Conservation (phyloP, 2,797 vertebrate species). For the Nothura maculosa region DNA sequence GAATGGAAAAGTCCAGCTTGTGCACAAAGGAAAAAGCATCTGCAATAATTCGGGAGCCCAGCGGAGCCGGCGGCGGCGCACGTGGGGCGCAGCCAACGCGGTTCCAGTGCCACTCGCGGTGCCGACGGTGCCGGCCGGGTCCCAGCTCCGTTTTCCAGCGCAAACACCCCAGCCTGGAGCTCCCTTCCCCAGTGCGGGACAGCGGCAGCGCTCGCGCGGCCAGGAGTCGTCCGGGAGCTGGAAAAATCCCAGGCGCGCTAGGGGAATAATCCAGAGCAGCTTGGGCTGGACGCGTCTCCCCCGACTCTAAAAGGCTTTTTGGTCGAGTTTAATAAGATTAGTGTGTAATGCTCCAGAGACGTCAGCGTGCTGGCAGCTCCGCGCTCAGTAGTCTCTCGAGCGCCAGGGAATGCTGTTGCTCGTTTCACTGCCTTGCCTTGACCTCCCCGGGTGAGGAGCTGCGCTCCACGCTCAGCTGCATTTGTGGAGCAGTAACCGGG, state of each 20-base stretch:
- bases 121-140: neutral
- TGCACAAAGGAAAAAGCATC: neutral
- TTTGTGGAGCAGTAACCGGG: slow-evolving; percentile 30
- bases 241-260: neutral
- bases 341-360: slow-evolving; percentile 21
- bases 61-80: neutral
- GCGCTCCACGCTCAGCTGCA: neutral
- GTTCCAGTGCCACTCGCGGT: neutral
- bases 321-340: slow-evolving; percentile 49
- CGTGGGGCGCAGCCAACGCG: neutral
- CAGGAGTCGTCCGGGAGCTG: neutral
- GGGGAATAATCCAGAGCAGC: slow-evolving; percentile 15
- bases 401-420: slow-evolving; percentile 63
- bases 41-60: neutral
- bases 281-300: neutral
- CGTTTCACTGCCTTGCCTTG: slow-evolving; percentile 6
- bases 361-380: slow-evolving; percentile 57
- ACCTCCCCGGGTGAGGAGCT: neutral
- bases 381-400: slow-evolving; percentile 5
- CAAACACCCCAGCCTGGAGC: too few species aligned
- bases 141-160: too few species aligned
- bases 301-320: slow-evolving; percentile 43
- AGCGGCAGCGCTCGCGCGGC: neutral
- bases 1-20: neutral
- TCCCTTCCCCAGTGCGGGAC: accelerated